Evolutionary conservation across 2,888 invertebrate genomes (phyloP).

Genomic region (Bombylius discolor): DNA sequence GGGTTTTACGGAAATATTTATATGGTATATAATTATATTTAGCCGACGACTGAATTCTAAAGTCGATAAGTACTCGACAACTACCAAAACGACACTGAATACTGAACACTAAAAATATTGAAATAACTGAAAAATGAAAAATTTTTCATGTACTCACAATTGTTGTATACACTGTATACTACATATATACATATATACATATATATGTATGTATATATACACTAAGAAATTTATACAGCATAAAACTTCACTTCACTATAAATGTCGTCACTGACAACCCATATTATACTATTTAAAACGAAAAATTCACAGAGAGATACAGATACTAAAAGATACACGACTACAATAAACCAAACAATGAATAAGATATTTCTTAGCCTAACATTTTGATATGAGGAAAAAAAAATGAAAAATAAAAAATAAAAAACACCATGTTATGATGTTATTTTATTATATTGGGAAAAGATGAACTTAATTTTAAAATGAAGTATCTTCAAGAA

Average conservation of each 20-base stretch:
- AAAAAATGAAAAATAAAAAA: too few relatives aligned
- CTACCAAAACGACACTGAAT: slow-evolving; percentile 34
- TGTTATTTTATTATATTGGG: too few relatives aligned
- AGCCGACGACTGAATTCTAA: slow-evolving; percentile 12
- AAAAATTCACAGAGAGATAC: neutral
- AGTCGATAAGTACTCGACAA: slow-evolving; percentile 26
- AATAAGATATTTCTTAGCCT: too few relatives aligned
- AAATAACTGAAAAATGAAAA: neutral
- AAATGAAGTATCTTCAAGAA: too few relatives aligned
- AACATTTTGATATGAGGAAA: too few relatives aligned
- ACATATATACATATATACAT: too few relatives aligned
- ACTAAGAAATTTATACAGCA: neutral
- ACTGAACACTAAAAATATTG: neutral
- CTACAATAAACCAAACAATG: too few relatives aligned
- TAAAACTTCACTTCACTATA: neutral
- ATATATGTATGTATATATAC: neutral
- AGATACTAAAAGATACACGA: neutral
- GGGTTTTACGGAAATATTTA: slow-evolving; percentile 12
- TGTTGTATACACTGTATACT: too few relatives aligned
- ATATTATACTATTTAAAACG: too few relatives aligned
- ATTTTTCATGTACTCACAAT: too few relatives aligned
- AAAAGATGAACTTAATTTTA: too few relatives aligned
- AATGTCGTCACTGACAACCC: neutral
- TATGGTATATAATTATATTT: neutral
- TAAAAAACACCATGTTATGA: too few relatives aligned